phyloP scores from a whole-genome alignment of 2,888 invertebrate species.

The Drosophila melanosoma region DNA sequence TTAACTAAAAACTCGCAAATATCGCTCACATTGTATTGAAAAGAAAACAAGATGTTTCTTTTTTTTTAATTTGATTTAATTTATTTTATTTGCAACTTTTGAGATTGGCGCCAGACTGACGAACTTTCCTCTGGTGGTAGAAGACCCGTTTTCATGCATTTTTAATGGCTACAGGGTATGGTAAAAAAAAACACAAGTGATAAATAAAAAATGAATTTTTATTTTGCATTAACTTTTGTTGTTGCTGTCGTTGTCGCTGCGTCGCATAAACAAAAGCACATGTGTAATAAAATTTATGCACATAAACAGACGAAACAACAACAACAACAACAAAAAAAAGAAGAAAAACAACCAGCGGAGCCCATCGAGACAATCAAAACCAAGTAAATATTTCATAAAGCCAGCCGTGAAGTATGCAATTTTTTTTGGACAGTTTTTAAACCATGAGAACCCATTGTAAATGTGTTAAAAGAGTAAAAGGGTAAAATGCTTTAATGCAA shows the following conservation, averaged over 20 bases:
- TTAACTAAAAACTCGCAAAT: neutral
- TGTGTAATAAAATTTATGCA: slow-evolving; percentile 78
- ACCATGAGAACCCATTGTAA: neutral
- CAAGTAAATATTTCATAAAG: slow-evolving; percentile 72
- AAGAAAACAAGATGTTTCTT: neutral
- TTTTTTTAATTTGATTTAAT: neutral
- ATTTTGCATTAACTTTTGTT: slow-evolving; percentile 75
- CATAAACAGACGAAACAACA: slow-evolving; percentile 59
- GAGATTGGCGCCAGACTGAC: neutral
- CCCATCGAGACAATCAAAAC: slow-evolving; percentile 69
- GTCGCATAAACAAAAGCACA: slow-evolving; percentile 75
- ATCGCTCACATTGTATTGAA: neutral
- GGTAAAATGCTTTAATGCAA: neutral
- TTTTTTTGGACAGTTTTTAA: slow-evolving; percentile 14
- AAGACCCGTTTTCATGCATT: neutral
- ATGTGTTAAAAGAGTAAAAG: neutral
- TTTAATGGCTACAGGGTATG: neutral
- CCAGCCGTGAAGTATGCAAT: slow-evolving; percentile 56
- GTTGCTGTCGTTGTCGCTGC: slow-evolving; percentile 25
- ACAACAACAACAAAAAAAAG: slow-evolving; percentile 29
- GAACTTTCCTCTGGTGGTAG: neutral
- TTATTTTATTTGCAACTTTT: neutral
- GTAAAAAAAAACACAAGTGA: slow-evolving; percentile 42
- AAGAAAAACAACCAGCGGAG: slow-evolving; percentile 7
- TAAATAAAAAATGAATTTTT: slow-evolving; percentile 75